phyloP scores from a whole-genome alignment of 35 echinoderm and acorn worm species.

The Chiridota heheva region DNA sequence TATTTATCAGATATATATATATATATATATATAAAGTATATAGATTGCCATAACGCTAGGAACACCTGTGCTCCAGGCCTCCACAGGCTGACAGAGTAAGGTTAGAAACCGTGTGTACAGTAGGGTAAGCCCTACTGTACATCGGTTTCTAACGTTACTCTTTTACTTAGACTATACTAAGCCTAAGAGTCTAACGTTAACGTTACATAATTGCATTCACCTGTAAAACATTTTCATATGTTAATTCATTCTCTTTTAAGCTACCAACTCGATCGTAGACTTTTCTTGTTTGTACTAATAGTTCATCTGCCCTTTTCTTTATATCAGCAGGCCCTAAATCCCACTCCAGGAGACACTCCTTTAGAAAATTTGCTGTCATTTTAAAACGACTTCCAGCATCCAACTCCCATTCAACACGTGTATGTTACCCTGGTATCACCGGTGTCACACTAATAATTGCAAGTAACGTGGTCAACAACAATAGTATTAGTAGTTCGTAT shows the following conservation, averaged over 20 bases:
- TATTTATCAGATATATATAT: too few species aligned
- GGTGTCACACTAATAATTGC: too few species aligned
- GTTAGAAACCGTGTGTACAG: background rate
- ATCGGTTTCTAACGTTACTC: background rate
- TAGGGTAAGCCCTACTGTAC: background rate
- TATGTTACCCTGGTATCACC: too few species aligned
- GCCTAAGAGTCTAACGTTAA: background rate
- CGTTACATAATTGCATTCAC: conserved; percentile 22
- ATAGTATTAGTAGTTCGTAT: too few species aligned
- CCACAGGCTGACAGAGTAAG: background rate
- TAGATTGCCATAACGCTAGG: too few species aligned
- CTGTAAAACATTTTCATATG: conserved; percentile 61
- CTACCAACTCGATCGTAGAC: conserved; percentile 87
- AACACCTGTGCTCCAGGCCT: background rate
- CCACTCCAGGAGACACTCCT: conserved; percentile 69
- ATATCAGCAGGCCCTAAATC: conserved; percentile 81
- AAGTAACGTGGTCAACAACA: too few species aligned
- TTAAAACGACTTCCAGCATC: too few species aligned
- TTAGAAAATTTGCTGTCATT: conserved; percentile 31
- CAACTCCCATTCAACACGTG: too few species aligned
- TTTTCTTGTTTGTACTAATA: conserved; percentile 51
- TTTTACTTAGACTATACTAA: background rate
- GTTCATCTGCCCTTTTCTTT: conserved; percentile 56
- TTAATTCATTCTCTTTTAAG: conserved; percentile 64
- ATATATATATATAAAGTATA: too few species aligned